Evolutionary conservation across 2,797 vertebrate species (phyloP).

Genomic region (Botia kubotai): DNA sequence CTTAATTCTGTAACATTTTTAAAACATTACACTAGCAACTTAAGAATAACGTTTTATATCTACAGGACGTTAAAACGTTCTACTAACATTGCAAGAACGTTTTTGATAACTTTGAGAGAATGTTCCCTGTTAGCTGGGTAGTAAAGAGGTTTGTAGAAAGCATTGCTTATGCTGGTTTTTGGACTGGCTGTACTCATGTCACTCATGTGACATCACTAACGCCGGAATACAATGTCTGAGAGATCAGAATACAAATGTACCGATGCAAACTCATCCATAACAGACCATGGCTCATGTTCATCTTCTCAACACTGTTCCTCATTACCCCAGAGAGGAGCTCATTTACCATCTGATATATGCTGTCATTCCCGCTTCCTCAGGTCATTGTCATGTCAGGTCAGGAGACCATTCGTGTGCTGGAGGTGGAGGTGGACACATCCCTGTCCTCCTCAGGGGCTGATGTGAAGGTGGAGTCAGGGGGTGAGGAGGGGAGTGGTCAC

Average conservation of each 20-base stretch:
- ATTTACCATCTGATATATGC: background rate
- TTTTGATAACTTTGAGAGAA: too few species aligned
- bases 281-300: constrained; percentile 21
- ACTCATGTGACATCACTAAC: constrained; percentile 52
- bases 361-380: constrained; percentile 68
- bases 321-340: background rate
- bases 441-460: constrained; percentile 67
- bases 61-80: too few species aligned
- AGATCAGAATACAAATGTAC: constrained; percentile 31
- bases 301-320: constrained; percentile 7
- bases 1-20: too few species aligned
- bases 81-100: too few species aligned
- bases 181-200: constrained; percentile 65
- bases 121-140: too few species aligned
- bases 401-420: constrained; percentile 93
- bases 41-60: too few species aligned
- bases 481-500: constrained; percentile 63
- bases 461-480: constrained; percentile 66
- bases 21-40: too few species aligned
- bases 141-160: constrained; percentile 51
- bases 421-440: constrained; percentile 88
- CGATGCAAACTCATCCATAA: constrained; percentile 16
- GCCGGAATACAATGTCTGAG: background rate
- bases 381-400: constrained; percentile 97
- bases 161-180: constrained; percentile 70